Percentiles rank a stretch among this genome's conserved stretches.
Evolutionary conservation across 2,113 vertebrate genomes (phyloP).

Genomic region (Oceanodroma tethys): DNA sequence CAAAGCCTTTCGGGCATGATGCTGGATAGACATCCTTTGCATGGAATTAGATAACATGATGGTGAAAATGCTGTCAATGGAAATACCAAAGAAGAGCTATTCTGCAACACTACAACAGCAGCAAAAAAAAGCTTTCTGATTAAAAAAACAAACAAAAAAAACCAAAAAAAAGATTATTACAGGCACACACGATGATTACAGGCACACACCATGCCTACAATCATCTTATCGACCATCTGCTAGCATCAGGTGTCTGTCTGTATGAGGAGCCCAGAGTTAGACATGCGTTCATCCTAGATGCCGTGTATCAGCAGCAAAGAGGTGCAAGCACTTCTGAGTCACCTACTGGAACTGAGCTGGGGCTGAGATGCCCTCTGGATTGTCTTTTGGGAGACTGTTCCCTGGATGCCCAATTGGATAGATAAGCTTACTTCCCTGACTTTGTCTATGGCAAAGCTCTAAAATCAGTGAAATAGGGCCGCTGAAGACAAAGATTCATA

Average conservation of each 20-base stretch:
- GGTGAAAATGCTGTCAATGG: background rate
- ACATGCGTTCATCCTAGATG: background rate
- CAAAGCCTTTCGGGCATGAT: background rate
- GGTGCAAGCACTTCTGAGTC: background rate
- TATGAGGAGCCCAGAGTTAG: background rate
- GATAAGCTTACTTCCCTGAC: background rate
- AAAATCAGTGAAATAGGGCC: background rate
- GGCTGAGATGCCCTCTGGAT: background rate
- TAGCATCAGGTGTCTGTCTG: background rate
- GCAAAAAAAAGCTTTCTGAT: background rate
- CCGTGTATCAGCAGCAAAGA: background rate
- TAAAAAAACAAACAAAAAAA: background rate
- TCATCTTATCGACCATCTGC: background rate
- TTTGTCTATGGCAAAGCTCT: background rate
- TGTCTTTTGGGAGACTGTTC: background rate
- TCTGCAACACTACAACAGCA: background rate
- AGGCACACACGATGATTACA: background rate
- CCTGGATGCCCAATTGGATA: background rate
- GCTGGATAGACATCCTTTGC: background rate
- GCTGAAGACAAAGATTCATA: background rate
- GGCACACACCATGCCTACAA: background rate
- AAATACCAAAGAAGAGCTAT: background rate
- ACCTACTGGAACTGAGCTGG: background rate
- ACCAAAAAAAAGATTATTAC: background rate
- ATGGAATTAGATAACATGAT: background rate